Evolutionary conservation across 2,797 vertebrate species (phyloP), one percentile per base, ranked within the genome.

Genomic region (Percopsis omiscomaycus): DNA sequence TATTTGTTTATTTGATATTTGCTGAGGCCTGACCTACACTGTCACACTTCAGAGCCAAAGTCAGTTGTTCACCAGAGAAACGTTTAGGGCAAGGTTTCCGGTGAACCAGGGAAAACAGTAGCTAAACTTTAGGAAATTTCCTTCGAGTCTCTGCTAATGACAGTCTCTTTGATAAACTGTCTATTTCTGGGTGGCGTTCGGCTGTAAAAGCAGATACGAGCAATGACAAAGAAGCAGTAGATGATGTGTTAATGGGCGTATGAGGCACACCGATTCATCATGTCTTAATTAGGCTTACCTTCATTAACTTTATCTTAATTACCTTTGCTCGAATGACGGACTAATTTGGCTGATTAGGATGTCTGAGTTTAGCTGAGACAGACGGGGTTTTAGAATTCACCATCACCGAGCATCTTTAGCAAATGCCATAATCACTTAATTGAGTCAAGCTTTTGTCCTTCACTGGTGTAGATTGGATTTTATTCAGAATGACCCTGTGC

Each of bases 221-320:
- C 15, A 71, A 76, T 80, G 81, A 81, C 59, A 57, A 73, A 68
- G 51, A 44, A 61, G 71, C 75, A 51, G 70, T 29, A 79, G 79
- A 84, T 81, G 73, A 74, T 63, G 60, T 78, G 68, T 66, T 88
- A 86, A 91, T 81, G 75, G 68, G 60, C 71, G 69, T 73, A 75
- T 75, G 65, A 63, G 88, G 89, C 87, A 77, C 75, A 79, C 74
- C 77, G 61, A 85, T 90, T 89, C 79, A 87, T 88, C 88, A 90
- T 74, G 80, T 88, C 86, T 92, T 91, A 89, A 92, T 92, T 89
- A 86, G 87, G 74, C 76, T 75, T 86, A 81, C 86, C 88, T 88
- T 88, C 87, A 91, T 92, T 92, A 89, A 85, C 76, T 84, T 92
- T 90, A 91, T 92, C 91, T 92, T 91, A 90, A 92, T 92, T 90